Conservation (phyloP, 2,113 vertebrate species). For the Pagrus major region DNA sequence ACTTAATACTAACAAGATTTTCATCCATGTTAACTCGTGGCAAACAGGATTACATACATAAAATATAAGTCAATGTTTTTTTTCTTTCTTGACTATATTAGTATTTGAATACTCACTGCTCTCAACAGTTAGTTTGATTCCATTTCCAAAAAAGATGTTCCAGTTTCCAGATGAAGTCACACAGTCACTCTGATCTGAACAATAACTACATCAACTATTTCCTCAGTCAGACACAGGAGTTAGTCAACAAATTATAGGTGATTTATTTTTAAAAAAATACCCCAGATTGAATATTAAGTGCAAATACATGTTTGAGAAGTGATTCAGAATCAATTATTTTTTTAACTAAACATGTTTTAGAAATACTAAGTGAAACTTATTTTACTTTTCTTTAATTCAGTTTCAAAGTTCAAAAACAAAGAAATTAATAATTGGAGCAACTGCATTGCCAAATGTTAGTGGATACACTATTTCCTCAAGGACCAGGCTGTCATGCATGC, state of each 20-base stretch:
- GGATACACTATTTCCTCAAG: background rate
- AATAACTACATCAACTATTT: constrained; percentile 25
- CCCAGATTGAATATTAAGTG: no score
- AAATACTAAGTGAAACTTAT: background rate
- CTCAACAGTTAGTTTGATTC: constrained; percentile 55
- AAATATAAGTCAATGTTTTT: background rate
- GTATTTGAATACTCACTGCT: constrained; percentile 14
- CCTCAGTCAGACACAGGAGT: background rate
- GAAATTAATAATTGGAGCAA: background rate
- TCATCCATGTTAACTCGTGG: background rate
- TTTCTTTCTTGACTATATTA: no score
- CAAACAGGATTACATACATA: no score
- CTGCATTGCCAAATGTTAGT: background rate
- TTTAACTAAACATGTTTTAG: background rate
- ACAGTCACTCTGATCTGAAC: constrained; percentile 29
- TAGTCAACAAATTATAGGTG: background rate
- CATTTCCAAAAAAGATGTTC: constrained; percentile 58
- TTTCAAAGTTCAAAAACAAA: no score
- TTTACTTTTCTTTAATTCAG: no score
- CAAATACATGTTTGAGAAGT: background rate
- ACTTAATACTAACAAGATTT: no score
- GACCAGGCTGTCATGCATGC: background rate
- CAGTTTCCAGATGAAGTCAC: constrained; percentile 33
- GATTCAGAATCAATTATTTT: background rate
- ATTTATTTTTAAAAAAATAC: background rate